A percentile compares a stretch with the other conserved stretches of the same genome.
These are phyloP conservation scores for Epirrhoe alternata DNA, from an alignment of 2,888 invertebrate genomes.

Conservation along the genomic window DNA sequence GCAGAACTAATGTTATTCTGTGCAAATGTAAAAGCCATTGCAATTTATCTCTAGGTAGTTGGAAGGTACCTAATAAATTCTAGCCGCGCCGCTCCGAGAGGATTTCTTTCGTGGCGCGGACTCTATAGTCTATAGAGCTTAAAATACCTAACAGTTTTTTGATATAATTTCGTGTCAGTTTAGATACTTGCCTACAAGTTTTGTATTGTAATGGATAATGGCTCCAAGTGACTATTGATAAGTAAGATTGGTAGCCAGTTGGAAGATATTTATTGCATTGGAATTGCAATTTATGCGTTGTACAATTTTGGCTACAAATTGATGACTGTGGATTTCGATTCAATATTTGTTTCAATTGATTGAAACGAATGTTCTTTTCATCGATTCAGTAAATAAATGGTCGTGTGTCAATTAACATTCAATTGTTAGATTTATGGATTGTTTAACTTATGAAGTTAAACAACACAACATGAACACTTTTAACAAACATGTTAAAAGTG, in stretches of 20 bases:
- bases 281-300: constrained; percentile 22
- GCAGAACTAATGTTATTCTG: no score
- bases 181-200: no score
- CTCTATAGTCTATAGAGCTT: no score
- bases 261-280: constrained; percentile 12
- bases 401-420: constrained; percentile 45
- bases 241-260: not conserved
- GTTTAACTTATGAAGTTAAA: no score
- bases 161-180: not conserved
- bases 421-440: constrained; percentile 43
- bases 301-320: constrained; percentile 23
- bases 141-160: not conserved
- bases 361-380: constrained; percentile 35
- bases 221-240: not conserved
- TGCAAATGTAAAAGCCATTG: no score
- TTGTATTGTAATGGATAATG: no score
- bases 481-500: not conserved
- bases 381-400: constrained; percentile 40
- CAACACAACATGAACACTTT: no score
- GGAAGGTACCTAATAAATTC: no score
- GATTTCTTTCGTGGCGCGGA: no score
- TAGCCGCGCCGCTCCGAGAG: no score
- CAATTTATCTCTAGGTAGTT: no score
- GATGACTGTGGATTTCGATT: constrained; percentile 17
- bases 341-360: constrained; percentile 29